These are phyloP conservation scores for Protonemura montana DNA, from an alignment of 2,888 invertebrate species.

Conservation along the genomic window DNA sequence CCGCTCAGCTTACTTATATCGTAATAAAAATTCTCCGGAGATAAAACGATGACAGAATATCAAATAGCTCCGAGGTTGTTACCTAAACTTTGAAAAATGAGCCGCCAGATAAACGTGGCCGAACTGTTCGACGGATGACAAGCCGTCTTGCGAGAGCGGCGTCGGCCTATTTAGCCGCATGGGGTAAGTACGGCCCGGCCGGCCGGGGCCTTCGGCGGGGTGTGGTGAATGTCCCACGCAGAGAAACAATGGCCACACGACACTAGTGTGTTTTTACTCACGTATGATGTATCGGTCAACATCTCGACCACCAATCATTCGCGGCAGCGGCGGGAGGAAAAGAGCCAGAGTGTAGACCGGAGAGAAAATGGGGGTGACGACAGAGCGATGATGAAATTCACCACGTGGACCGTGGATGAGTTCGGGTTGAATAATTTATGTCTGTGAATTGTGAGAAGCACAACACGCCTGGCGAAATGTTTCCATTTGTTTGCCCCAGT, in stretches of 20 bases:
- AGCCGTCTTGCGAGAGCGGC: background rate
- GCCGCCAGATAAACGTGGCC: background rate
- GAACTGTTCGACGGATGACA: background rate
- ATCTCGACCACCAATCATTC: background rate
- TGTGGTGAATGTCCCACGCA: conserved; percentile 9
- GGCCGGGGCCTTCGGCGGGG: background rate
- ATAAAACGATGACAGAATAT: background rate
- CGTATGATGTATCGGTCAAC: background rate
- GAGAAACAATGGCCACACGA: background rate
- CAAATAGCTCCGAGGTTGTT: background rate
- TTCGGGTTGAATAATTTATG: background rate
- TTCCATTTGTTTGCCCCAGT: background rate
- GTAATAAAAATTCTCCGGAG: background rate
- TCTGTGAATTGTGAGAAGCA: background rate
- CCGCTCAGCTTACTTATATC: background rate
- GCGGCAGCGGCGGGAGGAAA: background rate
- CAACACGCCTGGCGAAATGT: background rate
- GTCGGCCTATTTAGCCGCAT: background rate
- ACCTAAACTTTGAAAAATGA: background rate
- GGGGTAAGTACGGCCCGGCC: background rate
- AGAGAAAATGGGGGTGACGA: background rate
- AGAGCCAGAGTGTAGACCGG: background rate
- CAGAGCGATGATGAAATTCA: background rate
- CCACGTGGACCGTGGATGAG: conserved; percentile 7
- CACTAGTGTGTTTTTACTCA: background rate